Evolutionary conservation across 2,797 vertebrate genomes (phyloP).

Genomic region (Alca torda): DNA sequence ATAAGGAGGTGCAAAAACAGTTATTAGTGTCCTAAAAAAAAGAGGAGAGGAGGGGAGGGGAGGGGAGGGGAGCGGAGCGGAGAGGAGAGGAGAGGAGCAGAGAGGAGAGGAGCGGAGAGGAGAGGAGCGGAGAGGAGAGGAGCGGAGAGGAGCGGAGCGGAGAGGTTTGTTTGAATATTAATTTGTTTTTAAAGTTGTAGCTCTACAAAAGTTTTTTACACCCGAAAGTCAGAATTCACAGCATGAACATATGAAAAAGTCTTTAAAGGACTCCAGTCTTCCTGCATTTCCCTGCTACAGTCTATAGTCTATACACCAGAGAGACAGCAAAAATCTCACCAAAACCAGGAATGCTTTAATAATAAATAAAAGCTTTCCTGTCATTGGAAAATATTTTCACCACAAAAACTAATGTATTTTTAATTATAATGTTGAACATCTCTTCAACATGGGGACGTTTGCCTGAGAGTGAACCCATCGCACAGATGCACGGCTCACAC

Average conservation of each 20-base stretch:
- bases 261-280: neutral
- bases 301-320: neutral
- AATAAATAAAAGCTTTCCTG: conserved; percentile 40
- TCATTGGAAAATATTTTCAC: conserved; percentile 18
- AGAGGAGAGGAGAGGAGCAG: too few species aligned
- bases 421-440: neutral
- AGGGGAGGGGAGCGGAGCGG: too few species aligned
- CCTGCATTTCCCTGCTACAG: neutral
- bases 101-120: too few species aligned
- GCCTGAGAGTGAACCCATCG: neutral
- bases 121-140: too few species aligned
- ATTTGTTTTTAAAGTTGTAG: neutral
- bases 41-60: too few species aligned
- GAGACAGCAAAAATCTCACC: conserved; percentile 28
- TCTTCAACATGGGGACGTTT: neutral
- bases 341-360: conserved; percentile 6
- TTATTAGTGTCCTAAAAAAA: neutral
- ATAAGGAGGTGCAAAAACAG: neutral
- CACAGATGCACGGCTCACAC: neutral
- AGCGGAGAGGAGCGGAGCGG: too few species aligned
- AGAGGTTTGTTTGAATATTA: neutral
- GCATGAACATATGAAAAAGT: neutral
- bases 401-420: neutral
- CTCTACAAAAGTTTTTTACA: neutral
- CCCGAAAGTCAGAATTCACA: neutral